phyloP scores from a whole-genome alignment of 2,113 vertebrate genomes.

The Neolamprologus longior region DNA sequence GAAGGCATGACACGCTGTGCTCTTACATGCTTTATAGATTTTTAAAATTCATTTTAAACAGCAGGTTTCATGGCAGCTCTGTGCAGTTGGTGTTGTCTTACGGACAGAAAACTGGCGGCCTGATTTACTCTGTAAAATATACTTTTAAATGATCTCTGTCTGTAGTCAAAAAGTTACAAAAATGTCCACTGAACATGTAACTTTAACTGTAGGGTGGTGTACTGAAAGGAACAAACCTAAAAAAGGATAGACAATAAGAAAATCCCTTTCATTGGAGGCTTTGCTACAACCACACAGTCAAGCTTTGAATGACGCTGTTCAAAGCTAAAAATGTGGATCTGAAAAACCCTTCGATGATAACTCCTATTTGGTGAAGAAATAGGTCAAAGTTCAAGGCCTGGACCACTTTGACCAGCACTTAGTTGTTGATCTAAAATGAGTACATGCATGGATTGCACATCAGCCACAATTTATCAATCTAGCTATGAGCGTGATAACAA shows the following conservation, averaged over 20 bases:
- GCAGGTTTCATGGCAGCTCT: background rate
- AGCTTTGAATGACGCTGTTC: background rate
- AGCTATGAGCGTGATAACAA: fast-evolving
- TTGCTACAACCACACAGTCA: background rate
- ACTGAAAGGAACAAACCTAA: fast-evolving
- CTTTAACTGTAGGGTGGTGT: background rate
- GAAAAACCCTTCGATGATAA: background rate
- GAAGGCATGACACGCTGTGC: too few relatives aligned
- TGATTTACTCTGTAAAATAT: too few relatives aligned
- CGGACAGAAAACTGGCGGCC: too few relatives aligned
- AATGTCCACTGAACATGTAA: background rate
- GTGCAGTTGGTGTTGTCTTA: too few relatives aligned
- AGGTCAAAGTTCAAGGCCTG: fast-evolving
- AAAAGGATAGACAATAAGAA: background rate
- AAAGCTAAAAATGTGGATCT: background rate
- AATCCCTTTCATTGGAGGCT: background rate
- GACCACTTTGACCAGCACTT: fast-evolving
- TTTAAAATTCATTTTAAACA: fast-evolving
- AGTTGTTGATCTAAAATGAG: fast-evolving
- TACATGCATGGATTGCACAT: background rate
- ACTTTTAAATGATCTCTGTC: background rate
- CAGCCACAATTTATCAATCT: background rate
- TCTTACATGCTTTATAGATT: too few relatives aligned
- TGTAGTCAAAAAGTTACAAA: background rate
- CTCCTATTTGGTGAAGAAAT: background rate